These are phyloP conservation scores for Crocodylus rhombifer DNA, from an alignment of 2,797 vertebrate species.

Conservation along the genomic window DNA sequence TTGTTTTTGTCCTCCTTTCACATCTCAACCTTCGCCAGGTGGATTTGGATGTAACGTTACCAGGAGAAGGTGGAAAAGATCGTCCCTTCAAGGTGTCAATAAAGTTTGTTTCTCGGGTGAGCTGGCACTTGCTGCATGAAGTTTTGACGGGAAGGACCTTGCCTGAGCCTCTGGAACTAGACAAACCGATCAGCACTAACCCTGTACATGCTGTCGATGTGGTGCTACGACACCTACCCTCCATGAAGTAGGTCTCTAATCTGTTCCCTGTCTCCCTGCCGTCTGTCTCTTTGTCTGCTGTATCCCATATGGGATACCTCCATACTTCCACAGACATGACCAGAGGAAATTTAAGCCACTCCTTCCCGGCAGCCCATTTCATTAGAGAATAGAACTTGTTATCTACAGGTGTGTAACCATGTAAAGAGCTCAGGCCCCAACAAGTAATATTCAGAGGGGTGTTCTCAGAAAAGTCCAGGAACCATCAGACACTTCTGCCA, in stretches of 20 bases:
- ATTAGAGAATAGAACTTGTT: background rate
- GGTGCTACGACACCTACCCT: constrained; percentile 97
- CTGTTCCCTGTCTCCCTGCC: constrained; percentile 63
- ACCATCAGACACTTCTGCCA: background rate
- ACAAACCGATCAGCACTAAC: constrained; percentile 99
- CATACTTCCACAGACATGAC: constrained; percentile 52
- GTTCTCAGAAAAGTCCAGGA: background rate
- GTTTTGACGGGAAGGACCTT: constrained; percentile 96
- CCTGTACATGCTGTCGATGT: constrained; percentile 99
- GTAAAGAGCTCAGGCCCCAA: background rate
- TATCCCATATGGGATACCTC: constrained; percentile 37
- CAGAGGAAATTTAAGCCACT: background rate
- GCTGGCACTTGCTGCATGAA: constrained; percentile 99
- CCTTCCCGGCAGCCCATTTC: background rate
- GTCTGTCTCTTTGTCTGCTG: constrained; percentile 59
- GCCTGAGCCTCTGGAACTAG: constrained; percentile 97
- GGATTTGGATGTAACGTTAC: constrained; percentile 99
- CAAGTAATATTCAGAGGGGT: background rate
- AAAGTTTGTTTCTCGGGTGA: constrained; percentile 98
- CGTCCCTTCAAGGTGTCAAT: constrained; percentile 98
- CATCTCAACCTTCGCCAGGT: constrained; percentile 82
- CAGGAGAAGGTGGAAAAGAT: constrained; percentile 99
- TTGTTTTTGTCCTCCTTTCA: background rate
- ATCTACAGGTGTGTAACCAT: background rate
- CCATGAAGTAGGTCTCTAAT: constrained; percentile 92